A percentile compares a stretch with the other conserved stretches of the same genome.
phyloP scores from a whole-genome alignment of 2,797 vertebrate genomes.

The Gephyroberyx darwinii region DNA sequence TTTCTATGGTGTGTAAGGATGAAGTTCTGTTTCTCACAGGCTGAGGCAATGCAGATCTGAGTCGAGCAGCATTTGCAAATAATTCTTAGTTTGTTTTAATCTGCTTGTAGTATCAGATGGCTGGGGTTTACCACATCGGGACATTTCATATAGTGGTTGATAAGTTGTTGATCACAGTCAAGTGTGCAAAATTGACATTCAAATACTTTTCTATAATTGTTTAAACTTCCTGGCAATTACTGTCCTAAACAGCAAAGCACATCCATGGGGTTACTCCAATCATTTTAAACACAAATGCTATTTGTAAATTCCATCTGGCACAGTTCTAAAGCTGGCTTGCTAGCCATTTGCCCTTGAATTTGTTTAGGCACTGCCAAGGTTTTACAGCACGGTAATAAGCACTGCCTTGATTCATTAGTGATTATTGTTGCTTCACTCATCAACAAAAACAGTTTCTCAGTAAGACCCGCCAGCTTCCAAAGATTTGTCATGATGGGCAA shows the following conservation, averaged over 20 bases:
- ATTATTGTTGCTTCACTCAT: slow-evolving; percentile 2
- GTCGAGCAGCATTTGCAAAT: background rate
- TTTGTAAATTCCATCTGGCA: slow-evolving; percentile 13
- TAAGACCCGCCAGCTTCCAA: slow-evolving; percentile 5
- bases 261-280: background rate
- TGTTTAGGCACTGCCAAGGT: background rate
- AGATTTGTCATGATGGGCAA: slow-evolving; percentile 12
- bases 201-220: background rate
- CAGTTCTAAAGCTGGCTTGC: background rate
- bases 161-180: background rate
- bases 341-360: background rate
- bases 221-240: background rate
- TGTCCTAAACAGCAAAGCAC: background rate
- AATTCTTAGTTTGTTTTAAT: slow-evolving; percentile 12
- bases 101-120: too few species aligned
- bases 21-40: slow-evolving; percentile 14
- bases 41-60: slow-evolving; percentile 24
- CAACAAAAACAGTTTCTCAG: slow-evolving; percentile 15
- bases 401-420: slow-evolving; percentile 13
- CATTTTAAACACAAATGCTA: background rate
- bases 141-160: background rate
- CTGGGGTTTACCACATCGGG: background rate
- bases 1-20: slow-evolving; percentile 11
- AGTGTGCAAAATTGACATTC: background rate
- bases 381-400: slow-evolving; percentile 14